These are phyloP conservation scores for Strix aluco DNA, from an alignment of 2,113 vertebrate species.

Conservation along the genomic window DNA sequence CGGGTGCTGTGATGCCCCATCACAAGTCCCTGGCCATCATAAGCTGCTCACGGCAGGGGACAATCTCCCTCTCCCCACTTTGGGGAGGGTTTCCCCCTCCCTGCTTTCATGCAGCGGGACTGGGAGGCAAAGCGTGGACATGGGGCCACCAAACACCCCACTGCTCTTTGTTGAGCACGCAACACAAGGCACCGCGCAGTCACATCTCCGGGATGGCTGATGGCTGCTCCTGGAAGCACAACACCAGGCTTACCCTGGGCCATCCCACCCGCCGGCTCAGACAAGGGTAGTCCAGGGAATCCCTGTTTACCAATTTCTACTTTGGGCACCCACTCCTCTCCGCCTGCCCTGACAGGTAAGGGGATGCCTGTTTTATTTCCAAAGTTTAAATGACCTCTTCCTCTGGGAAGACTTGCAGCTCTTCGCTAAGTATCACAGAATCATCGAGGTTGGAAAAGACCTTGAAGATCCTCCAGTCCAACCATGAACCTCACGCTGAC, in stretches of 20 bases:
- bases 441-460: no score
- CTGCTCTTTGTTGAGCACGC: background rate
- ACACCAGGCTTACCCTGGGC: background rate
- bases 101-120: background rate
- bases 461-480: no score
- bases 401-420: background rate
- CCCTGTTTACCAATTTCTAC: background rate
- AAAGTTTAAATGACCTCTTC: background rate
- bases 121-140: background rate
- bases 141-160: background rate
- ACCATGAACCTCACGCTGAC: no score
- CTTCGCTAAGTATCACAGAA: background rate
- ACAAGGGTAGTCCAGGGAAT: background rate
- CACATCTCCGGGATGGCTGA: background rate
- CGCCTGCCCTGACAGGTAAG: background rate
- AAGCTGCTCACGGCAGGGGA: background rate
- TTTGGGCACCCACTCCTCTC: background rate
- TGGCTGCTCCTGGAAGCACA: background rate
- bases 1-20: background rate
- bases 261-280: background rate
- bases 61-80: fast-evolving
- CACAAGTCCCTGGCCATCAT: fast-evolving
- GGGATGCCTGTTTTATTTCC: background rate
- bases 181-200: background rate
- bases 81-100: background rate